Percentiles rank a stretch among this genome's conserved stretches.
phyloP scores from a whole-genome alignment of 2,797 vertebrate species.

The Hydrophis major region DNA sequence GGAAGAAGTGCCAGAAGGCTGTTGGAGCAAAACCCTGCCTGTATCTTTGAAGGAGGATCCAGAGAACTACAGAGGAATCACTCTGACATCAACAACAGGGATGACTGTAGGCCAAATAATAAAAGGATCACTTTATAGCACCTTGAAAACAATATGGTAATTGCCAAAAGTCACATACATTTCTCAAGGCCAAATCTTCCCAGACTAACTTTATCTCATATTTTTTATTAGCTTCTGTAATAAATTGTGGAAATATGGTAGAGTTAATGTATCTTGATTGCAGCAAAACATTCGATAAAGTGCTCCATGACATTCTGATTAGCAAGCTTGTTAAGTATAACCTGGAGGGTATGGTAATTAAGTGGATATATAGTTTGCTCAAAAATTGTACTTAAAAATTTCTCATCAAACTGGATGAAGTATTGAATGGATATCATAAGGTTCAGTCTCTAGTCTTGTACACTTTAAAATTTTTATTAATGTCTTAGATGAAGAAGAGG shows the following conservation, averaged over 20 bases:
- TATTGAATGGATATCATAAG: not conserved
- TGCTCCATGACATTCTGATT: not conserved
- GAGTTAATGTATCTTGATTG: not conserved
- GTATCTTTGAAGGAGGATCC: not conserved
- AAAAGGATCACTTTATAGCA: not conserved
- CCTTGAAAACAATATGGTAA: not conserved
- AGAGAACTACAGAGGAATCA: not conserved
- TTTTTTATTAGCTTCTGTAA: not conserved
- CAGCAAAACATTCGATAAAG: not conserved
- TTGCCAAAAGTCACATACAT: not conserved
- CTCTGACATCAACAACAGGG: not conserved
- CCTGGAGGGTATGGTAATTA: not conserved
- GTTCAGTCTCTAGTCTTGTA: not conserved
- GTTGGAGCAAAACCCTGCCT: not conserved
- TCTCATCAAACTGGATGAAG: not conserved
- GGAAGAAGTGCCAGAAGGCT: not conserved
- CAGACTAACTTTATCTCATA: not conserved
- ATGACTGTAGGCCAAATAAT: not conserved
- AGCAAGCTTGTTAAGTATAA: not conserved
- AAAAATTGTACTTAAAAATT: not conserved
- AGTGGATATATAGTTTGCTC: not conserved
- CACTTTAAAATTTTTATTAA: not conserved
- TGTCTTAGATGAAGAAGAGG: not conserved
- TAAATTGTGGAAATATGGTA: not conserved
- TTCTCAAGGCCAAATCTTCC: not conserved